Conservation (phyloP, 1,140 invertebrate species). For the Agrypnia vestita region DNA sequence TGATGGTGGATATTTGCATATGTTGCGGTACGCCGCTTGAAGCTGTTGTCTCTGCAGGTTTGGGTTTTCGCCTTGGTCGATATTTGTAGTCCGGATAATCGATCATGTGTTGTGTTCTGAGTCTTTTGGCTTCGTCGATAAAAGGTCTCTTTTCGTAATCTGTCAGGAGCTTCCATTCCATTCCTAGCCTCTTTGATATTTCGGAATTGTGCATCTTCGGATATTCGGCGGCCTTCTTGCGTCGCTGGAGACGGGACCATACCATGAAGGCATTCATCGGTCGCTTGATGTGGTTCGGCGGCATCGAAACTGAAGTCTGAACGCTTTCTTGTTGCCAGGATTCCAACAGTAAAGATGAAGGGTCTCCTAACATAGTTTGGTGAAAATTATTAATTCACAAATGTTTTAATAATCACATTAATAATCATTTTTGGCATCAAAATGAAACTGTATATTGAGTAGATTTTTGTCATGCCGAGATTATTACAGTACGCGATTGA, state of each 20-base stretch:
- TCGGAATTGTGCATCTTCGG: slow-evolving; percentile 88
- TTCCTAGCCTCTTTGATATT: slow-evolving; percentile 81
- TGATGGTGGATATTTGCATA: slow-evolving; percentile 53
- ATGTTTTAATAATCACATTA: too few relatives aligned
- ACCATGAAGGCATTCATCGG: slow-evolving; percentile 85
- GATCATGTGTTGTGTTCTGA: slow-evolving; percentile 83
- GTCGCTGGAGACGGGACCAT: slow-evolving; percentile 79
- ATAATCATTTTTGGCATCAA: too few relatives aligned
- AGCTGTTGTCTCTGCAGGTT: slow-evolving; percentile 66
- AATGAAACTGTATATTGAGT: too few relatives aligned
- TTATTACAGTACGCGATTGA: too few relatives aligned
- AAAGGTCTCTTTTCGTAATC: slow-evolving; percentile 84
- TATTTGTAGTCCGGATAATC: slow-evolving; percentile 85
- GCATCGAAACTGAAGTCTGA: not conserved
- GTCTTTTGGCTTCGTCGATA: slow-evolving; percentile 86
- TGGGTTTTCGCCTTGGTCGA: slow-evolving; percentile 79
- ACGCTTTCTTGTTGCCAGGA: slow-evolving; percentile 27
- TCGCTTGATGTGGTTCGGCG: slow-evolving; percentile 73
- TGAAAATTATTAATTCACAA: too few relatives aligned
- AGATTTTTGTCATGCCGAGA: too few relatives aligned
- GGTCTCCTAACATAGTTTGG: not conserved
- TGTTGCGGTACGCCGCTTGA: slow-evolving; percentile 62
- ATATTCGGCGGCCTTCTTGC: slow-evolving; percentile 86
- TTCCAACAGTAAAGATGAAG: slow-evolving; percentile 18
- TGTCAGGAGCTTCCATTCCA: slow-evolving; percentile 80